These are phyloP conservation scores for Dromococcyx pavoninus DNA, from an alignment of 2,797 vertebrate genomes.

Conservation along the genomic window DNA sequence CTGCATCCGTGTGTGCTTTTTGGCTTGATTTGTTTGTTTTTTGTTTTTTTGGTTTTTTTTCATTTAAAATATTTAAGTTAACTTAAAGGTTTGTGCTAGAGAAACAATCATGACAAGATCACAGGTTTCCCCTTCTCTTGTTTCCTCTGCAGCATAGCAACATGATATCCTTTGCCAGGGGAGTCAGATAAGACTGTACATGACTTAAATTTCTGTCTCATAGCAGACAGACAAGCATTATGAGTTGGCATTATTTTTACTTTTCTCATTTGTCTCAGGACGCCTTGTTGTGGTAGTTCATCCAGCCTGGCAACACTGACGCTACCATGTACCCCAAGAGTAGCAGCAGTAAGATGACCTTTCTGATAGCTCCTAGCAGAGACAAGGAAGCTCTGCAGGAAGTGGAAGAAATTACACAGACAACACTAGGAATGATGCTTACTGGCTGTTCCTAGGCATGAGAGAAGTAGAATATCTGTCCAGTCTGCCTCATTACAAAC, in stretches of 20 bases:
- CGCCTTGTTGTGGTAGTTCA: neutral
- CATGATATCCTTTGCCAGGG: neutral
- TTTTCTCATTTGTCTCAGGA: neutral
- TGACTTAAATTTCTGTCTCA: neutral
- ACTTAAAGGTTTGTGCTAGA: neutral
- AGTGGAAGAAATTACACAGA: no score
- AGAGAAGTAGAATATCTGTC: neutral
- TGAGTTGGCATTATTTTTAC: neutral
- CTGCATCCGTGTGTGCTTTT: neutral
- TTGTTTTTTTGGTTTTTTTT: no score
- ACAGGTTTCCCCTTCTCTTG: neutral
- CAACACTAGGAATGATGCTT: fast-evolving
- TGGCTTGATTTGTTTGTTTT: fast-evolving
- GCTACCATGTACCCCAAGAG: neutral
- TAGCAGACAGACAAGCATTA: neutral
- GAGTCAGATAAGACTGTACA: neutral
- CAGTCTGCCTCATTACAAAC: neutral
- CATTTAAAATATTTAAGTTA: neutral
- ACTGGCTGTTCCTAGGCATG: neutral
- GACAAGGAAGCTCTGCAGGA: neutral
- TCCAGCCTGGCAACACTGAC: neutral
- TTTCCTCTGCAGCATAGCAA: neutral
- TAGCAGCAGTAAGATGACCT: neutral
- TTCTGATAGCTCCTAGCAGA: fast-evolving
- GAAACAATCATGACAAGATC: neutral